Evolutionary conservation across 2,888 invertebrate genomes (phyloP), one percentile per base, ranked within the genome.

Genomic region (Aporophyla lueneburgensis): DNA sequence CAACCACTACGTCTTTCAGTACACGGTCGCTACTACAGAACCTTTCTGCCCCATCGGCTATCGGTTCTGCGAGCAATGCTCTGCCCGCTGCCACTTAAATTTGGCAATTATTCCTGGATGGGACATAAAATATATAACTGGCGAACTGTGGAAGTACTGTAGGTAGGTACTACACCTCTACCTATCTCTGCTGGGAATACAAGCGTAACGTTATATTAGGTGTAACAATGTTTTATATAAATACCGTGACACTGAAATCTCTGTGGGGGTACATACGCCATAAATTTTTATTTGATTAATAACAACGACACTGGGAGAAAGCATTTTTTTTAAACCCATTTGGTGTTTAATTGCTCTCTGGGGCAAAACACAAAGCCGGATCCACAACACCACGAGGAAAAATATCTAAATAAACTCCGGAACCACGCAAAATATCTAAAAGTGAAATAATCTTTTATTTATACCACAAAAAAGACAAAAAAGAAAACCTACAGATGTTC

Each of bases 231-330:
- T 40, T 61, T 43, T 59, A 33, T 59, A 59, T 54, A 33, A 40
- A 53, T 24, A 53, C 19, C 16, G 24, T 72, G 63, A 27, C 63
- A 69, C 51, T 65, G 49, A 75, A 70, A 61, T 80, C 81, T 81
- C 79, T 76, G 43, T 56, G 43, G 81, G 54, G 40, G 5, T 43
- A 49, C 5, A 59, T 75, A 56, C 24, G 49, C 19, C 59, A 43
- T 70, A 76, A 33, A 51, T 75, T 69, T 59, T 61, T 81, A 76
- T 80, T 80, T 76, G 54, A 51, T 69, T 70, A 70, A 74, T 68
- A 68, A 67, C 49, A 67, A 24, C 33, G 51, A 66, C 56, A 70
- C 24, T 54, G 69, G 33, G 1, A 49, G 21, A n/a, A 14, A 69
- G 33, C 10, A 21, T 69, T 54, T 59, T 75, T 78, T 74, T 68